These are phyloP conservation scores for Lepilemur septentrionalis DNA, from an alignment of 2,797 vertebrate genomes.

Conservation along the genomic window DNA sequence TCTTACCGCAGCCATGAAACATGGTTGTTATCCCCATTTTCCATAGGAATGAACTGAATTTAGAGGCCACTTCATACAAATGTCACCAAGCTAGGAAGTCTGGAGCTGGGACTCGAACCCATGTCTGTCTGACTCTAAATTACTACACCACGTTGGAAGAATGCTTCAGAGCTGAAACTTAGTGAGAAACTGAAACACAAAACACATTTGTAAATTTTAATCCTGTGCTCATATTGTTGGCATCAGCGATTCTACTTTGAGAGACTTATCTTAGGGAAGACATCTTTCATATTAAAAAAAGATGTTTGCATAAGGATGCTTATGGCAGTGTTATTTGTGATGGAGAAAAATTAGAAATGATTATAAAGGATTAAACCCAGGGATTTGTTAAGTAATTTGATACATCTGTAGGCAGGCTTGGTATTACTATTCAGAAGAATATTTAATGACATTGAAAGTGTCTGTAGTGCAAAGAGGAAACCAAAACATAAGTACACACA, in stretches of 20 bases:
- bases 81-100: neutral
- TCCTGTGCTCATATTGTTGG: neutral
- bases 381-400: neutral
- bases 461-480: neutral
- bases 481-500: neutral
- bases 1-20: neutral
- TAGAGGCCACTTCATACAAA: neutral
- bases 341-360: neutral
- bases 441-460: neutral
- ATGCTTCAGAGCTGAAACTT: neutral
- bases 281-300: neutral
- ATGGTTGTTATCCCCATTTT: neutral
- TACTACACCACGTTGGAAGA: neutral
- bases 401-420: neutral
- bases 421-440: neutral
- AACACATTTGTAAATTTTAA: neutral
- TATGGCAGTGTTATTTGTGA: neutral
- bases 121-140: neutral
- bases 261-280: neutral
- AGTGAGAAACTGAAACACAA: neutral
- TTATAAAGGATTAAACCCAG: neutral
- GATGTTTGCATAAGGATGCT: neutral
- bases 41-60: neutral
- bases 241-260: neutral
- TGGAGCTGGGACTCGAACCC: neutral